Evolutionary conservation across 2,113 vertebrate genomes (phyloP).

Genomic region (Trochalopteron elliotii): DNA sequence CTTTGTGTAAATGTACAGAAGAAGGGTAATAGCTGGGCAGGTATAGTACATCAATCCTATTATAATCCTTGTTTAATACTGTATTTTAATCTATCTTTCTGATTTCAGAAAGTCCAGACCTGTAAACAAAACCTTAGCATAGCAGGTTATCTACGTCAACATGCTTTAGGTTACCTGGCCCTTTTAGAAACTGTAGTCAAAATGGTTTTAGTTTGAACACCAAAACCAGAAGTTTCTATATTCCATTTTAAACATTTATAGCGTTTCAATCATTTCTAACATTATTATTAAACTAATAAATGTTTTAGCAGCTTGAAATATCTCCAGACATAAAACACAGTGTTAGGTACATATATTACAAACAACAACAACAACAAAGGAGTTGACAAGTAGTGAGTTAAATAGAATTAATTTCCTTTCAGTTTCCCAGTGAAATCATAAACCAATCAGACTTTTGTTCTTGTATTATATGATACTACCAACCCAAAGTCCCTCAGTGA

Average conservation of each 20-base stretch:
- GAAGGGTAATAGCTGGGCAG: not conserved
- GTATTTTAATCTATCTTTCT: conserved; percentile 12
- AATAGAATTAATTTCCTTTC: conserved; percentile 60
- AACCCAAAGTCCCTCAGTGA: conserved; percentile 13
- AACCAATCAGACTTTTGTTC: conserved; percentile 45
- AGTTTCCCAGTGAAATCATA: conserved; percentile 50
- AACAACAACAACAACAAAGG: conserved; percentile 53
- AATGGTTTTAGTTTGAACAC: conserved; percentile 13
- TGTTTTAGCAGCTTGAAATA: conserved; percentile 60
- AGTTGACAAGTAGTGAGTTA: conserved; percentile 53
- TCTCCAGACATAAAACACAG: conserved; percentile 22
- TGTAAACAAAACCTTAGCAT: not conserved
- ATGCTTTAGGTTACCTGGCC: not conserved
- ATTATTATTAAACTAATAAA: conserved; percentile 44
- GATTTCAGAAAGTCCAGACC: conserved; percentile 16
- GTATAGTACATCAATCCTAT: not conserved
- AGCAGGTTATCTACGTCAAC: conserved; percentile 8
- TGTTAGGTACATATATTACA: conserved; percentile 28
- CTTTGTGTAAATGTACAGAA: not conserved
- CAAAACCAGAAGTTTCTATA: not conserved
- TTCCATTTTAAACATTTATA: conserved; percentile 35
- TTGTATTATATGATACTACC: conserved; percentile 34
- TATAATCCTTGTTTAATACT: not conserved
- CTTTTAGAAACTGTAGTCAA: not conserved
- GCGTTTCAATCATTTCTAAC: conserved; percentile 42